Conservation (phyloP, 2,797 vertebrate species). For the Saxicola maurus region DNA sequence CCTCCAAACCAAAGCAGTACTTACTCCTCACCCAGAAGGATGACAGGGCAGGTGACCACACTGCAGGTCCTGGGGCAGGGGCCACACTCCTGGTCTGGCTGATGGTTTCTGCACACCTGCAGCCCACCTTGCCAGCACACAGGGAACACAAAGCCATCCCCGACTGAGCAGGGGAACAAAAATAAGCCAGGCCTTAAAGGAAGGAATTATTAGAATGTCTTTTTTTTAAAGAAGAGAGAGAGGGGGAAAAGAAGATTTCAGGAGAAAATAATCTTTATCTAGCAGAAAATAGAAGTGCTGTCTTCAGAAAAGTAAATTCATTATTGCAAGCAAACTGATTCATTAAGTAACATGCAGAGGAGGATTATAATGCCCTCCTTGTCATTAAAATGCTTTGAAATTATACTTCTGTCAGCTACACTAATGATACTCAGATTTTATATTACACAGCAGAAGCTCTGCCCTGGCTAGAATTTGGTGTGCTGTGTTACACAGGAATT, state of each 20-base stretch:
- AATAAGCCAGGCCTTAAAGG: neutral
- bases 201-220: neutral
- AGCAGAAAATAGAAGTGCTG: neutral
- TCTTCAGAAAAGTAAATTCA: slow-evolving; percentile 29
- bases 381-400: slow-evolving; percentile 50
- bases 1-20: neutral
- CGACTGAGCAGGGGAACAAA: neutral
- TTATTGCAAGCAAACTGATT: slow-evolving; percentile 33
- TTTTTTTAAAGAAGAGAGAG: neutral
- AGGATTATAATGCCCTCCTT: slow-evolving; percentile 18
- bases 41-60: neutral
- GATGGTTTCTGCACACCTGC: neutral
- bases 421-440: slow-evolving; percentile 12
- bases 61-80: neutral
- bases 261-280: neutral
- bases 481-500: neutral
- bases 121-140: neutral
- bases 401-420: slow-evolving; percentile 2
- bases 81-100: neutral
- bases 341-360: slow-evolving; percentile 23
- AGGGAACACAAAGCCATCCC: neutral
- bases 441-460: slow-evolving; percentile 4
- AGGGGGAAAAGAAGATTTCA: neutral
- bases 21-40: neutral
- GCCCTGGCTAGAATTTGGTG: neutral